phyloP scores from a whole-genome alignment of 2,888 invertebrate genomes.

The Tetrapedia diversipes region DNA sequence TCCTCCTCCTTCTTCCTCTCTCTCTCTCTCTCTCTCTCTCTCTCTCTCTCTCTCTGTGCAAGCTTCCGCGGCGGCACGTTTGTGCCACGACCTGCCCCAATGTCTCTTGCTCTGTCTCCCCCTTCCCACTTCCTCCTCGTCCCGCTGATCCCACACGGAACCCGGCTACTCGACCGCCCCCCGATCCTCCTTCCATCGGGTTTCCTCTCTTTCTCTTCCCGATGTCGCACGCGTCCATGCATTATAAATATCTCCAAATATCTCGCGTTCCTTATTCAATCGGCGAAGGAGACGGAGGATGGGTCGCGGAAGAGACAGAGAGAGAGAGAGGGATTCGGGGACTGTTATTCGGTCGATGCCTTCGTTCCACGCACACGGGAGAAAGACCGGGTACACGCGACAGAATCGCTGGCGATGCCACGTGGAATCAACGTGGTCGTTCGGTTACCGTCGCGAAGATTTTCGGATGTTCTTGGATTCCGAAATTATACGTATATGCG shows the following conservation, averaged over 20 bases:
- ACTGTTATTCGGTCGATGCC: constrained; percentile 63
- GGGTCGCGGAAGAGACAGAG: background rate
- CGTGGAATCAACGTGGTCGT: no score
- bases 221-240: constrained; percentile 66
- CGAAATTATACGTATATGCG: no score
- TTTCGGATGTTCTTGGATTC: no score
- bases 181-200: constrained; percentile 31
- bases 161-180: constrained; percentile 20
- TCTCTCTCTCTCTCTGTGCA: constrained; percentile 20
- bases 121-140: constrained; percentile 42
- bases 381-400: constrained; percentile 25
- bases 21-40: no score
- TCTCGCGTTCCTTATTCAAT: constrained; percentile 69
- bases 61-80: constrained; percentile 61
- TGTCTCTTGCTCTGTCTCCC: constrained; percentile 48
- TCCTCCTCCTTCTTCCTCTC: no score
- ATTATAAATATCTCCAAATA: constrained; percentile 75
- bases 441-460: no score
- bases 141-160: constrained; percentile 9
- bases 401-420: constrained; percentile 42
- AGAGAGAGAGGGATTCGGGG: constrained; percentile 4
- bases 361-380: no score
- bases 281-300: constrained; percentile 18
- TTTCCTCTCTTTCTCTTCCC: constrained; percentile 22
- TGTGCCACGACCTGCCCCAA: constrained; percentile 70